Conservation (phyloP, 2,113 vertebrate genomes). For the Myiagra hebetior region DNA sequence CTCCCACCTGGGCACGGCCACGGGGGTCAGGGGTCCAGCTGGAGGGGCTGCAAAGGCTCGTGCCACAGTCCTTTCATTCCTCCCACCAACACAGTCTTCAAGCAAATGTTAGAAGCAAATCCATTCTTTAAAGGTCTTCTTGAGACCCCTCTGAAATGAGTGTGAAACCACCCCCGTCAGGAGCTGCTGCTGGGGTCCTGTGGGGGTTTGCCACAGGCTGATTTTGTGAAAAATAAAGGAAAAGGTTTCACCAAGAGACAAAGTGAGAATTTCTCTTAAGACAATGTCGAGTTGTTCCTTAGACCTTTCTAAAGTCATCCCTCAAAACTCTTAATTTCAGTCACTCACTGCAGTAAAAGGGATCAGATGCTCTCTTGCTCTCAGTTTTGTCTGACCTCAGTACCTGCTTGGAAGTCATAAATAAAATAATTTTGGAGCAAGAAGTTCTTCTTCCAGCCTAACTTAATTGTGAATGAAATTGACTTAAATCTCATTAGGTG, state of each 20-base stretch:
- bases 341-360: neutral
- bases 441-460: neutral
- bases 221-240: neutral
- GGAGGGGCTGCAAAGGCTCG: neutral
- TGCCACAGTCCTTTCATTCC: neutral
- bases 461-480: neutral
- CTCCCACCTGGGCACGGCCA: neutral
- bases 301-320: neutral
- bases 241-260: neutral
- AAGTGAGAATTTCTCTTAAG: neutral
- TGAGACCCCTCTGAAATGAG: neutral
- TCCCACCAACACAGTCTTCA: neutral
- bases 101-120: neutral
- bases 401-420: neutral
- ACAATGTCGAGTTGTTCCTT: neutral
- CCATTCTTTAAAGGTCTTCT: neutral
- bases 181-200: neutral
- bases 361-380: neutral
- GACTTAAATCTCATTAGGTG: neutral
- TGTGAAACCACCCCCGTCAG: neutral
- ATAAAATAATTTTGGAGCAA: neutral
- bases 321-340: neutral
- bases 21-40: neutral
- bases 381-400: neutral
- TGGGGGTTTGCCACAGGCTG: neutral